A percentile compares a stretch with the other conserved stretches of the same genome.
These are phyloP conservation scores for Papilio protenor DNA, from an alignment of 2,888 invertebrate species.

Conservation along the genomic window DNA sequence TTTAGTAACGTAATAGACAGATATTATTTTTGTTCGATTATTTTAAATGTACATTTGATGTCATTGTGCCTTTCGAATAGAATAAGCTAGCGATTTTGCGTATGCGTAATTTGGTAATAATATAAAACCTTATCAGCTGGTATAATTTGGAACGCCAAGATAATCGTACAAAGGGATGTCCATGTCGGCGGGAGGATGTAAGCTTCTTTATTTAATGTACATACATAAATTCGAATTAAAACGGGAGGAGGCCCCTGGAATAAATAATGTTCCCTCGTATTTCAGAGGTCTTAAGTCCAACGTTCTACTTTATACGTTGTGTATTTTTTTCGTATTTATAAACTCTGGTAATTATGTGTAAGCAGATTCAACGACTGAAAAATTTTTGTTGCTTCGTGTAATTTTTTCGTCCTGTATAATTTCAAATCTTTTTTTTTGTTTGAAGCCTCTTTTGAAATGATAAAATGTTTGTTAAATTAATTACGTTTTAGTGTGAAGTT, in stretches of 20 bases:
- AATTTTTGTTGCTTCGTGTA: constrained; percentile 52
- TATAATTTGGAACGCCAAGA: constrained; percentile 49
- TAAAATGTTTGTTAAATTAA: neutral
- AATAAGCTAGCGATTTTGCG: neutral
- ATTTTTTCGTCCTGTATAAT: constrained; percentile 43
- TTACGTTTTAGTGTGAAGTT: neutral
- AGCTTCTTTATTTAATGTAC: constrained; percentile 76
- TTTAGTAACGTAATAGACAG: neutral
- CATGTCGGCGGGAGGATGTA: constrained; percentile 62
- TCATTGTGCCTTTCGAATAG: neutral
- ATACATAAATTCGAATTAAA: constrained; percentile 82
- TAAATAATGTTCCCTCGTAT: constrained; percentile 79
- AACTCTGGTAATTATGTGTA: constrained; percentile 76
- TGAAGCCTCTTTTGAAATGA: neutral
- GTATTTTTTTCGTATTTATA: constrained; percentile 74
- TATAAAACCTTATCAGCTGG: neutral
- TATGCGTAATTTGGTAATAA: neutral
- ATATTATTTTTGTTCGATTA: neutral
- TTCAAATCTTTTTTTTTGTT: constrained; percentile 42
- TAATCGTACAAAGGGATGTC: constrained; percentile 54
- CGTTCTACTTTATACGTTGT: constrained; percentile 69
- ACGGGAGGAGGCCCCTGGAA: constrained; percentile 72
- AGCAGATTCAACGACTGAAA: constrained; percentile 63
- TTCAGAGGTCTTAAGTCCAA: constrained; percentile 78
- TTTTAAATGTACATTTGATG: neutral